These are phyloP conservation scores for Cinclus mexicanus DNA, from an alignment of 2,113 vertebrate species.

Conservation along the genomic window DNA sequence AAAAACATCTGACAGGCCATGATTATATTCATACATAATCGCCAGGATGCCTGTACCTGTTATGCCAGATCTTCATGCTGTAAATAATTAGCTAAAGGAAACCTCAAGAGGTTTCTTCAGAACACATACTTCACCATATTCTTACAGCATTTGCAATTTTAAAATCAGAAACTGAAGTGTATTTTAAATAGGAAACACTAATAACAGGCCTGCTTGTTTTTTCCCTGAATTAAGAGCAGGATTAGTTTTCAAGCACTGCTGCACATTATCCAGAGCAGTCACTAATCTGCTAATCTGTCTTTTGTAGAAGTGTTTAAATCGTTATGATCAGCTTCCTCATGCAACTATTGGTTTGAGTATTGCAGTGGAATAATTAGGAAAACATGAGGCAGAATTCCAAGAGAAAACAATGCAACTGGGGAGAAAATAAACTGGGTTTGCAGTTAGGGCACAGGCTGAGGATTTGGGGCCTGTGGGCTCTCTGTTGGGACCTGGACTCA, in stretches of 20 bases:
- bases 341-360: neutral
- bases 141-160: constrained; percentile 23
- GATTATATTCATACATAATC: constrained; percentile 42
- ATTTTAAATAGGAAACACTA: constrained; percentile 62
- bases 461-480: neutral
- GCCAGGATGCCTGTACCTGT: constrained; percentile 36
- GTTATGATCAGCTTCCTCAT: neutral
- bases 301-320: constrained; percentile 31
- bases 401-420: neutral
- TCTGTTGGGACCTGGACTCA: neutral
- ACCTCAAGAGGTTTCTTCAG: constrained; percentile 32
- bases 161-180: constrained; percentile 17
- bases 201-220: constrained; percentile 42
- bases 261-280: constrained; percentile 34
- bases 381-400: constrained; percentile 11
- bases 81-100: constrained; percentile 54
- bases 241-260: constrained; percentile 42
- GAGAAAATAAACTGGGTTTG: neutral
- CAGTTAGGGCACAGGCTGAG: neutral
- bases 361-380: constrained; percentile 25
- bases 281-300: constrained; percentile 48
- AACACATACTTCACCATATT: neutral
- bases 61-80: constrained; percentile 42
- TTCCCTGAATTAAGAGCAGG: neutral
- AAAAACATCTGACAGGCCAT: constrained; percentile 44